Evolutionary conservation across 2,888 invertebrate genomes (phyloP).

Genomic region (Melipona beecheii): DNA sequence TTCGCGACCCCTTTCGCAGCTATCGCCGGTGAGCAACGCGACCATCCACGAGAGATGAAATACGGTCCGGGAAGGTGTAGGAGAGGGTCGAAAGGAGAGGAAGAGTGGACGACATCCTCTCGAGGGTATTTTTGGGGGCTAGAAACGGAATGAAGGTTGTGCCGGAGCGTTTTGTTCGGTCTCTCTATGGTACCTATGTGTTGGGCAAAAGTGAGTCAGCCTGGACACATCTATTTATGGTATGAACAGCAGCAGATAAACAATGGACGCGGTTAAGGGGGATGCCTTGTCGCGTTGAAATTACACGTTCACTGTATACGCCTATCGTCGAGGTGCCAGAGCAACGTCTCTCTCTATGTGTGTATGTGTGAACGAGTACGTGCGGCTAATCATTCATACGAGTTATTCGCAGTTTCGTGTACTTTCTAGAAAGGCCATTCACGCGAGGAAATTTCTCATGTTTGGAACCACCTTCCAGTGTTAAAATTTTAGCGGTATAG

Average conservation of each 20-base stretch:
- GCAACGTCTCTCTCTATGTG: not conserved
- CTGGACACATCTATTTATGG: constrained; percentile 65
- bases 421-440: not conserved
- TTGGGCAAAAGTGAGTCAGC: constrained; percentile 48
- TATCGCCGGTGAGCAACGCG: constrained; percentile 27
- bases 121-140: constrained; percentile 50
- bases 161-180: constrained; percentile 43
- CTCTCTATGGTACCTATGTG: constrained; percentile 58
- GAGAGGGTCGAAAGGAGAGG: not conserved
- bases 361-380: not conserved
- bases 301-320: constrained; percentile 32
- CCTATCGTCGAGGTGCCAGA: constrained; percentile 18
- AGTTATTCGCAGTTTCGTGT: constrained; percentile 12
- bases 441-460: not conserved
- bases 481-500: not conserved
- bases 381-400: constrained; percentile 37
- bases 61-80: constrained; percentile 26
- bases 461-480: not conserved
- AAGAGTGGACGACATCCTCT: constrained; percentile 22
- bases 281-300: constrained; percentile 46
- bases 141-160: constrained; percentile 45
- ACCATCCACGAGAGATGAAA: constrained; percentile 54
- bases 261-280: constrained; percentile 67
- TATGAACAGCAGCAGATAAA: constrained; percentile 64
- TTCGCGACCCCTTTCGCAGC: constrained; percentile 16